Conservation (phyloP, 2,113 vertebrate genomes). For the Trichomycterus rosablanca region DNA sequence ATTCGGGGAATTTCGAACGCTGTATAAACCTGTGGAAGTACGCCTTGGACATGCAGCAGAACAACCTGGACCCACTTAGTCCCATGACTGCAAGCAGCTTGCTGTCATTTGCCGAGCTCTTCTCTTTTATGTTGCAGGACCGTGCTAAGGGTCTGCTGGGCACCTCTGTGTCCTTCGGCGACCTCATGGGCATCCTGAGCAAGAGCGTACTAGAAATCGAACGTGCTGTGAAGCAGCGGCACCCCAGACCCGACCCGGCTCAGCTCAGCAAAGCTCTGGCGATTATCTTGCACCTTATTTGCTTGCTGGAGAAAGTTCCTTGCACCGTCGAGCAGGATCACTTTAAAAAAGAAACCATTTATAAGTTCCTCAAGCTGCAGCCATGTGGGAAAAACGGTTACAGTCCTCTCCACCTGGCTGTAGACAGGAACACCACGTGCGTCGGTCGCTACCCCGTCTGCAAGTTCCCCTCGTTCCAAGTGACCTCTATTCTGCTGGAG, state of each 20-base stretch:
- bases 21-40: slow-evolving; percentile 98
- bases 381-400: slow-evolving; percentile 93
- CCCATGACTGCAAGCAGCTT: slow-evolving; percentile 97
- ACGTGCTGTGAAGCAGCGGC: slow-evolving; percentile 80
- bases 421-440: slow-evolving; percentile 93
- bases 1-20: slow-evolving; percentile 95
- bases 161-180: slow-evolving; percentile 90
- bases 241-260: slow-evolving; percentile 76
- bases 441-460: slow-evolving; percentile 96
- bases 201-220: slow-evolving; percentile 98
- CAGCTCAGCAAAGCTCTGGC: slow-evolving; percentile 96
- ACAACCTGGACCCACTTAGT: slow-evolving; percentile 90
- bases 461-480: slow-evolving; percentile 93
- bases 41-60: slow-evolving; percentile 97
- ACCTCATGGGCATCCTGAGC: slow-evolving; percentile 94
- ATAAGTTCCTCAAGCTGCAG: slow-evolving; percentile 91
- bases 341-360: slow-evolving; percentile 97
- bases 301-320: slow-evolving; percentile 93
- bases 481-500: slow-evolving; percentile 89
- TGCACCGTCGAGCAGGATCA: slow-evolving; percentile 90
- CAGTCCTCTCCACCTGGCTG: slow-evolving; percentile 93
- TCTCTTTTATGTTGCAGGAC: slow-evolving; percentile 99
- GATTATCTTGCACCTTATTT: slow-evolving; percentile 97
- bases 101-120: slow-evolving; percentile 94
- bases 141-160: slow-evolving; percentile 92